These are phyloP conservation scores for Diacarnus erythraeanus DNA, from an alignment of 37 sponge, comb jelly and placozoan species.

Conservation along the genomic window DNA sequence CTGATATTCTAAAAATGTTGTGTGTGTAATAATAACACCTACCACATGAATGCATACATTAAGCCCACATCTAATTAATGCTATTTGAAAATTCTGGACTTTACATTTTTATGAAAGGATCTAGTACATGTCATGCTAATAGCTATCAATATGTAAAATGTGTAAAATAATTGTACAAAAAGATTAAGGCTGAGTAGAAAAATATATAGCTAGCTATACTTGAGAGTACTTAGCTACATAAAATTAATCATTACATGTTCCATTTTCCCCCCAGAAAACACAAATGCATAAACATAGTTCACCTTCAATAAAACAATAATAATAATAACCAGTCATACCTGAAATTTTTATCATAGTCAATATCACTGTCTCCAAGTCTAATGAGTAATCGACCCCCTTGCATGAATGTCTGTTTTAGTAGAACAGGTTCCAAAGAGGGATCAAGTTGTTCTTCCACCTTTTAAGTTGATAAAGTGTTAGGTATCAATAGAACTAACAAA, in stretches of 20 bases:
- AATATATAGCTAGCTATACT: too few species aligned
- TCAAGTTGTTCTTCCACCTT: slow-evolving; percentile 93
- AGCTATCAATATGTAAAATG: too few species aligned
- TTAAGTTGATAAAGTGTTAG: not conserved
- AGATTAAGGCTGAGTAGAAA: too few species aligned
- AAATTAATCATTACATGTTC: not conserved
- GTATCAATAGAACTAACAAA: not conserved
- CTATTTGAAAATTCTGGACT: too few species aligned
- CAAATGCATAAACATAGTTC: too few species aligned
- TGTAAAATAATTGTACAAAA: too few species aligned
- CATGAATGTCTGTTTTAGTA: slow-evolving; percentile 96
- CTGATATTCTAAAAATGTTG: not conserved
- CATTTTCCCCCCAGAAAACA: not conserved
- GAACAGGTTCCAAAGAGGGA: slow-evolving; percentile 96
- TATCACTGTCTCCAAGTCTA: slow-evolving; percentile 96
- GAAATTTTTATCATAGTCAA: slow-evolving; percentile 99
- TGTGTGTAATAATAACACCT: not conserved
- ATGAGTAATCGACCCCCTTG: slow-evolving; percentile 95
- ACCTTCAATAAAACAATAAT: too few species aligned
- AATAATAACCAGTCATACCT: slow-evolving; percentile 47
- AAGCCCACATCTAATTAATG: too few species aligned
- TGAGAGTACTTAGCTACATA: too few species aligned
- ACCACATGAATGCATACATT: too few species aligned
- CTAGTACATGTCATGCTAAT: too few species aligned
- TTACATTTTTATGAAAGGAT: too few species aligned